Conservation (phyloP, 2,797 vertebrate species). For the Tenualosa ilisha region DNA sequence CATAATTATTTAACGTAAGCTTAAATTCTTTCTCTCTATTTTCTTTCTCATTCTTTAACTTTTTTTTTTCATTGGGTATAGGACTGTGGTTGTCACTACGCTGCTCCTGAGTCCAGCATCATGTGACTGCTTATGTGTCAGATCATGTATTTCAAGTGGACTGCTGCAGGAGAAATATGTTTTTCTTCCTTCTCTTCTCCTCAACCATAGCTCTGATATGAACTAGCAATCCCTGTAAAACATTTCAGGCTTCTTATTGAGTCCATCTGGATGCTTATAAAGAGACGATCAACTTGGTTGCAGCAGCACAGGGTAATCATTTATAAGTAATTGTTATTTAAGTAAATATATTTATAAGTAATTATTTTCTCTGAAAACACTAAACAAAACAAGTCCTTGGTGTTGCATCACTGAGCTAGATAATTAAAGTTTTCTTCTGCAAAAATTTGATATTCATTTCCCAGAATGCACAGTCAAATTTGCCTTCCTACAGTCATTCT, state of each 20-base stretch:
- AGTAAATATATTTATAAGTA: too few species aligned
- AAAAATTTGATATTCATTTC: not conserved
- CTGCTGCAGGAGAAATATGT: constrained; percentile 31
- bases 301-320: not conserved
- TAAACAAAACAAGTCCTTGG: not conserved
- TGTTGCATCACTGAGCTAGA: not conserved
- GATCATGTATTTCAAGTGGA: constrained; percentile 46
- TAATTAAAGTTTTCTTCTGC: not conserved
- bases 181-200: constrained; percentile 42
- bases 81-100: not conserved
- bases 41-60: constrained; percentile 7
- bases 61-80: not conserved
- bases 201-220: constrained; percentile 24
- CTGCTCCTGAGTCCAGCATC: constrained; percentile 11
- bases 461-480: not conserved
- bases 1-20: not conserved
- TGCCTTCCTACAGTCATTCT: not conserved
- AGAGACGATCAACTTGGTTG: not conserved
- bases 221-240: constrained; percentile 23
- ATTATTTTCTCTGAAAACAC: not conserved
- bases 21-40: not conserved
- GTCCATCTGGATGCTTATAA: not conserved
- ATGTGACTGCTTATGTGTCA: constrained; percentile 42
- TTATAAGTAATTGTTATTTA: not conserved
- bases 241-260: not conserved